A percentile compares a stretch with the other conserved stretches of the same genome.
Conservation (phyloP, 2,888 invertebrate species). For the Nudaria mundana region DNA sequence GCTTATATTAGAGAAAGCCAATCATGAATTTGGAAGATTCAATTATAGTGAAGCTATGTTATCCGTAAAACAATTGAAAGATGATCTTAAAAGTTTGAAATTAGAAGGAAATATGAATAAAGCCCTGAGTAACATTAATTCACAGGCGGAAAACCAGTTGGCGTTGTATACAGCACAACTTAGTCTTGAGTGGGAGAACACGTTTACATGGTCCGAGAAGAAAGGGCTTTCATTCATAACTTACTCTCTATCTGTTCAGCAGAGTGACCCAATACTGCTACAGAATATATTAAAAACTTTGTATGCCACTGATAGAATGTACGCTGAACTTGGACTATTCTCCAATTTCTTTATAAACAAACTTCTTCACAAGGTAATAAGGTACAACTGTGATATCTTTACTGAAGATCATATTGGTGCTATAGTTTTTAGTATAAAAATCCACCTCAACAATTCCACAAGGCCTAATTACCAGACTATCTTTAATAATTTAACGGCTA, state of each 20-base stretch:
- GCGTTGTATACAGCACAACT: conserved; percentile 63
- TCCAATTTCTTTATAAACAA: conserved; percentile 70
- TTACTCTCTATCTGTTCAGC: conserved; percentile 65
- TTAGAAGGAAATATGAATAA: conserved; percentile 55
- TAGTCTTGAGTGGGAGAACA: conserved; percentile 71
- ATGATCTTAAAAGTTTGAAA: conserved; percentile 44
- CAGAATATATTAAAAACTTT: conserved; percentile 67
- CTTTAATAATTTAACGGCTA: conserved; percentile 68
- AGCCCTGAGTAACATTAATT: conserved; percentile 52
- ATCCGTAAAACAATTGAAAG: conserved; percentile 47
- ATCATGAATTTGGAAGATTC: conserved; percentile 60
- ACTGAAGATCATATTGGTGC: conserved; percentile 69
- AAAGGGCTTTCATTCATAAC: conserved; percentile 56
- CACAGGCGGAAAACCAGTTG: conserved; percentile 63
- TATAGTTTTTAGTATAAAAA: conserved; percentile 67
- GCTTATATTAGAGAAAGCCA: conserved; percentile 54
- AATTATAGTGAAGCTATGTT: conserved; percentile 63
- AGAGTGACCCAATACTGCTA: conserved; percentile 61
- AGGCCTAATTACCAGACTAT: conserved; percentile 67
- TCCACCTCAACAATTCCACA: conserved; percentile 51
- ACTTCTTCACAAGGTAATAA: conserved; percentile 63
- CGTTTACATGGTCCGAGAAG: conserved; percentile 66
- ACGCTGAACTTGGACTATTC: conserved; percentile 65
- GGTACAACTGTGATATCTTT: conserved; percentile 68
- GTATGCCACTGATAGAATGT: conserved; percentile 58